Evolutionary conservation across 2,888 invertebrate species (phyloP).

Genomic region (Scelioninae gen. 1): DNA sequence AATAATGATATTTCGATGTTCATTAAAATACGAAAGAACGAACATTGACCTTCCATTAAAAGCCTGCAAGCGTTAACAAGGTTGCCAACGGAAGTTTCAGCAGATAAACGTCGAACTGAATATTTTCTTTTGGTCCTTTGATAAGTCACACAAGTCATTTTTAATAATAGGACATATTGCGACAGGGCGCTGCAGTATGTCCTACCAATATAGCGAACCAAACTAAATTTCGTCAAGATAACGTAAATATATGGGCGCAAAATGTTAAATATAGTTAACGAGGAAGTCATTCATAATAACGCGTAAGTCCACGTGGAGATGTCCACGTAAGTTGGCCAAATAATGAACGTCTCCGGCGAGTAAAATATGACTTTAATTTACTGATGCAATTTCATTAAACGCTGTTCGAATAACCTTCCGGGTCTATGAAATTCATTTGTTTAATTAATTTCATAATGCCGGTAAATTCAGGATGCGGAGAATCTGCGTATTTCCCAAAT

Average conservation of each 20-base stretch:
- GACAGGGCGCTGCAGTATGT: background rate
- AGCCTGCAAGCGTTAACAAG: slow-evolving; percentile 17
- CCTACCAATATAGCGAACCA: too few relatives aligned
- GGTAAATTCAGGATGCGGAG: background rate
- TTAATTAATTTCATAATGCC: slow-evolving; percentile 54
- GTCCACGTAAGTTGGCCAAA: slow-evolving; percentile 57
- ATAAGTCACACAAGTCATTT: slow-evolving; percentile 16
- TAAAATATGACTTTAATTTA: slow-evolving; percentile 66
- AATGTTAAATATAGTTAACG: slow-evolving; percentile 45
- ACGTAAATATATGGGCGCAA: slow-evolving; percentile 18
- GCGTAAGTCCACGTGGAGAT: slow-evolving; percentile 43
- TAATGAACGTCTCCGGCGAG: slow-evolving; percentile 47
- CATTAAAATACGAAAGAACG: slow-evolving; percentile 34
- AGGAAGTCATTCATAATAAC: slow-evolving; percentile 55
- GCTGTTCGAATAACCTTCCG: slow-evolving; percentile 52
- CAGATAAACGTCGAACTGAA: slow-evolving; percentile 19
- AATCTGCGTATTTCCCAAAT: too few relatives aligned
- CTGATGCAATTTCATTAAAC: slow-evolving; percentile 63
- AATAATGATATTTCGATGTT: slow-evolving; percentile 40
- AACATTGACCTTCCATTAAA: slow-evolving; percentile 53
- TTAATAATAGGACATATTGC: background rate
- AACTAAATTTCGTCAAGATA: slow-evolving; percentile 1
- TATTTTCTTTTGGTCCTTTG: slow-evolving; percentile 23
- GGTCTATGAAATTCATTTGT: slow-evolving; percentile 51
- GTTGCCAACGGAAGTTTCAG: background rate